Evolutionary conservation across 2,888 invertebrate species (phyloP).

Genomic region (Zaprionus bogoriensis): DNA sequence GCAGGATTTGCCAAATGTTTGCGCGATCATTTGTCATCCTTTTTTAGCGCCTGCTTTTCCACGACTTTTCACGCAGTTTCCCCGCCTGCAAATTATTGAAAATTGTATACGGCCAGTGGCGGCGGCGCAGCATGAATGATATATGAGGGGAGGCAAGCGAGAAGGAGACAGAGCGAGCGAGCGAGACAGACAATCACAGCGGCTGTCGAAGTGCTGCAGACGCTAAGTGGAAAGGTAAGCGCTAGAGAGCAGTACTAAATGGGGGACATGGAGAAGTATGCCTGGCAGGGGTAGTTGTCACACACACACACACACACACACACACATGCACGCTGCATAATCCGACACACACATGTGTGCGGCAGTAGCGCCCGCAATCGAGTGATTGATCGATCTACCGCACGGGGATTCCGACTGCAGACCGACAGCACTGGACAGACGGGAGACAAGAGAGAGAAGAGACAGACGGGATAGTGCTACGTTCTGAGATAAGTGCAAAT

Average conservation of each 20-base stretch:
- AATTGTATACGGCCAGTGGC: slow-evolving; percentile 32
- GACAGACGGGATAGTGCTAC: background rate
- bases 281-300: background rate
- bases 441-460: background rate
- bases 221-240: no score
- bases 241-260: background rate
- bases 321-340: background rate
- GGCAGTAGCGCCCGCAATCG: slow-evolving; percentile 37
- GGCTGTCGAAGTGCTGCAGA: no score
- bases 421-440: no score
- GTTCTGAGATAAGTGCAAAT: no score
- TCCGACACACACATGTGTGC: slow-evolving; percentile 20
- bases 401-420: slow-evolving; percentile 27
- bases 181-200: slow-evolving; percentile 38
- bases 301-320: background rate
- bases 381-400: slow-evolving; percentile 57
- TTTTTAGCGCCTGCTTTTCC: slow-evolving; percentile 57
- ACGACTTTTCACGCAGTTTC: slow-evolving; percentile 36
- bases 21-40: slow-evolving; percentile 81
- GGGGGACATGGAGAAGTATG: background rate
- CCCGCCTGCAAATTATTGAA: slow-evolving; percentile 54
- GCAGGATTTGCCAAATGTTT: slow-evolving; percentile 79
- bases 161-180: background rate
- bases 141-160: slow-evolving; percentile 48
- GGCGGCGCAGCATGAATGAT: slow-evolving; percentile 58